A percentile compares a stretch with the other conserved stretches of the same genome.
Evolutionary conservation across 2,797 vertebrate genomes (phyloP).

Genomic region (Oceanodroma leucorhoa): DNA sequence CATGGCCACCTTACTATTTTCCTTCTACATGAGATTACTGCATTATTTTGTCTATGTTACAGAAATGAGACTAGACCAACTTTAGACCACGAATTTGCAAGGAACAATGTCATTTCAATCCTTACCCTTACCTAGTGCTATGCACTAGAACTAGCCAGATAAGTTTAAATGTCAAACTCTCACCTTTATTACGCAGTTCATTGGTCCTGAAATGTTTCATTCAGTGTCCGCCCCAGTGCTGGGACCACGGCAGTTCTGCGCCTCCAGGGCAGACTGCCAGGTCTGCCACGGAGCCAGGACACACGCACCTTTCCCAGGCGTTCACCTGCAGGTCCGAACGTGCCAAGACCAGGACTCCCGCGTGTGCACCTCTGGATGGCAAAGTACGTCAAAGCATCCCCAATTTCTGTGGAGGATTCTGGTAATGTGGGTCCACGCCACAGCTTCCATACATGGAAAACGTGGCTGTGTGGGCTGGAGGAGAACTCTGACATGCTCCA

Average conservation of each 20-base stretch:
- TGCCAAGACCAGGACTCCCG: neutral
- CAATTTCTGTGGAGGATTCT: neutral
- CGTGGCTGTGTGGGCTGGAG: neutral
- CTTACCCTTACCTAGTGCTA: neutral
- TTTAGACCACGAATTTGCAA: neutral
- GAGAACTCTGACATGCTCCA: neutral
- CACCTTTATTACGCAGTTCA: neutral
- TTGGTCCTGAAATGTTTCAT: neutral
- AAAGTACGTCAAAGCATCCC: neutral
- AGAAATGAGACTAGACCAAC: neutral
- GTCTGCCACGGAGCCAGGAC: neutral
- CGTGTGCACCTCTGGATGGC: fast-evolving
- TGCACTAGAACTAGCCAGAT: neutral
- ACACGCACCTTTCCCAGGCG: fast-evolving
- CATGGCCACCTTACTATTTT: neutral
- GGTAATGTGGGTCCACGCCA: neutral
- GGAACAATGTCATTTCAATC: neutral
- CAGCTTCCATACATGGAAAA: neutral
- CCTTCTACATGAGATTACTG: neutral
- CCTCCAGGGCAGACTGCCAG: neutral
- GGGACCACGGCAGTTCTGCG: neutral
- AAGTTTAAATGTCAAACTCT: neutral
- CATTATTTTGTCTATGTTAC: neutral
- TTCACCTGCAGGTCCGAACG: fast-evolving
- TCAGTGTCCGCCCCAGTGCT: neutral